phyloP scores from a whole-genome alignment of 2,888 invertebrate species.

The Nycteola revayana region DNA sequence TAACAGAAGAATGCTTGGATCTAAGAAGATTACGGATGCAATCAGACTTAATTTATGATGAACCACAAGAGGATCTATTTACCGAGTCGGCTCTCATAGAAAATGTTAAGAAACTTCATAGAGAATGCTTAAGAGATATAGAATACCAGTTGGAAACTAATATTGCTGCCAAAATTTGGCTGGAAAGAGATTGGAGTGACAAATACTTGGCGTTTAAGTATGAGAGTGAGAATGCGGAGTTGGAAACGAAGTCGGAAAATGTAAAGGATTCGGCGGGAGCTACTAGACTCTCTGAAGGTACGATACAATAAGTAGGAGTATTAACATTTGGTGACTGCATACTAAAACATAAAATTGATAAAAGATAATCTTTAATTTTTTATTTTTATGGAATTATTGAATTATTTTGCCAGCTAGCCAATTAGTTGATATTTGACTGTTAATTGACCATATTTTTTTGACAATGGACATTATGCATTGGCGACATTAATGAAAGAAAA shows the following conservation, averaged over 20 bases:
- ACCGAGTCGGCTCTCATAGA: constrained; percentile 87
- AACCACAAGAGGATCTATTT: constrained; percentile 88
- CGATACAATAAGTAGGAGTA: too few species aligned
- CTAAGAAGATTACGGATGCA: constrained; percentile 86
- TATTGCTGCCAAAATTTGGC: constrained; percentile 87
- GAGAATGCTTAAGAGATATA: constrained; percentile 85
- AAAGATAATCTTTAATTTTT: too few species aligned
- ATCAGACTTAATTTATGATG: constrained; percentile 87
- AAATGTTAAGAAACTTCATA: constrained; percentile 85
- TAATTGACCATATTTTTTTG: too few species aligned
- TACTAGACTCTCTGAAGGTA: constrained; percentile 87
- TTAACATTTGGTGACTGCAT: too few species aligned
- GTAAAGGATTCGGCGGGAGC: constrained; percentile 91
- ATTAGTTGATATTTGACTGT: too few species aligned
- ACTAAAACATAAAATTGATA: too few species aligned
- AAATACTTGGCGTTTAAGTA: constrained; percentile 90
- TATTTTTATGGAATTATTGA: too few species aligned
- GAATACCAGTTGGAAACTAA: constrained; percentile 87
- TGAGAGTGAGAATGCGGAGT: constrained; percentile 86
- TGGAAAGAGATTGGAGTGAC: constrained; percentile 95
- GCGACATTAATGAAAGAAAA: too few species aligned
- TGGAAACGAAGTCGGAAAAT: constrained; percentile 86
- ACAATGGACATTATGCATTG: too few species aligned
- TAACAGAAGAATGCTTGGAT: constrained; percentile 87
- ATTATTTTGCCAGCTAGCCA: too few species aligned